Evolutionary conservation across 2,888 invertebrate species (phyloP).

Genomic region (Heliconius ismenius): DNA sequence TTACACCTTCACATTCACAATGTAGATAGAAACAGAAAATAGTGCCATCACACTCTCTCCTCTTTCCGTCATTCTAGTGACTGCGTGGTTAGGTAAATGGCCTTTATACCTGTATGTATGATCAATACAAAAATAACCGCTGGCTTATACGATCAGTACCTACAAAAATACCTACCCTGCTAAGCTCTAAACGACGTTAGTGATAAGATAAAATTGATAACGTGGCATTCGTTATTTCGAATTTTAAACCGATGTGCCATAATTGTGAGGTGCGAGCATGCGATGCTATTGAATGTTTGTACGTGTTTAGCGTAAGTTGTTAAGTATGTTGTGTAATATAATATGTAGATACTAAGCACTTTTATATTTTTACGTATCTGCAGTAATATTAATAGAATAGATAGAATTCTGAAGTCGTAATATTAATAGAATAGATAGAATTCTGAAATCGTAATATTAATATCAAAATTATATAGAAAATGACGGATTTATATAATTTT

Average conservation of each 20-base stretch:
- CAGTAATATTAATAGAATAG: background rate
- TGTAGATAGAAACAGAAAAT: constrained; percentile 10
- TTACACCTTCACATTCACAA: background rate
- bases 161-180: constrained; percentile 3
- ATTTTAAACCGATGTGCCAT: background rate
- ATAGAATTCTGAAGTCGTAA: no score
- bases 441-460: no score
- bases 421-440: no score
- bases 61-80: constrained; percentile 8
- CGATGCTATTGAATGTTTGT: background rate
- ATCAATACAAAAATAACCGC: constrained; percentile 14
- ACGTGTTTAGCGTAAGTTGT: background rate
- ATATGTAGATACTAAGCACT: background rate
- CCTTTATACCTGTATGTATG: constrained; percentile 12
- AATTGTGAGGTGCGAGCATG: background rate
- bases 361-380: background rate
- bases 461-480: background rate
- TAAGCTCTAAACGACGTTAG: background rate
- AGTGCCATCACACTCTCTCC: constrained; percentile 15
- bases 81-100: constrained; percentile 15
- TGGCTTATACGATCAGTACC: background rate
- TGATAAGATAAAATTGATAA: constrained; percentile 14
- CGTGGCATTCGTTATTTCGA: background rate
- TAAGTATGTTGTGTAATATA: background rate
- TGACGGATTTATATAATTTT: background rate